These are phyloP conservation scores for Orthochromis malagaraziensis DNA, from an alignment of 2,113 vertebrate species.

Conservation along the genomic window DNA sequence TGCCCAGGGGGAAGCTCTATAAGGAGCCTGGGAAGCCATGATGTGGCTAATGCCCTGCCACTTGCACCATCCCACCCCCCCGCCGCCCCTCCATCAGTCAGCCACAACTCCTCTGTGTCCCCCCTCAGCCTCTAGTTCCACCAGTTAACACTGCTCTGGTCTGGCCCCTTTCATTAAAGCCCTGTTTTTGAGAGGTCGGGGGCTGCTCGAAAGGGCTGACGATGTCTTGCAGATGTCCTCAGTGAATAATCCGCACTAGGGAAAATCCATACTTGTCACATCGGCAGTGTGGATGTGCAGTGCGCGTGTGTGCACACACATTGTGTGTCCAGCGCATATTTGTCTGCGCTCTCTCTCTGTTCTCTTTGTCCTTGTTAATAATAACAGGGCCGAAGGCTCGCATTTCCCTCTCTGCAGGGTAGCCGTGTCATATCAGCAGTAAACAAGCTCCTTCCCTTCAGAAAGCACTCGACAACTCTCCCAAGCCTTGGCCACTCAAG, in stretches of 20 bases:
- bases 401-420: constrained; percentile 77
- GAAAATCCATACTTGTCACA: constrained; percentile 81
- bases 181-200: constrained; percentile 49
- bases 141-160: constrained; percentile 42
- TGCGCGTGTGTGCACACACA: neutral
- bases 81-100: constrained; percentile 34
- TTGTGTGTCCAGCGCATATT: constrained; percentile 49
- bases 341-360: constrained; percentile 57
- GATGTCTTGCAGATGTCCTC: constrained; percentile 71
- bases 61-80: constrained; percentile 38
- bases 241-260: constrained; percentile 70
- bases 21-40: constrained; percentile 67
- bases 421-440: constrained; percentile 77
- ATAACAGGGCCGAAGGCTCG: constrained; percentile 78
- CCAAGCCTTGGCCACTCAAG: constrained; percentile 72
- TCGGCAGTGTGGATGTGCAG: constrained; percentile 36
- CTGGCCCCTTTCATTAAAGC: constrained; percentile 63
- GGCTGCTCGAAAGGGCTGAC: constrained; percentile 48
- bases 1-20: constrained; percentile 48
- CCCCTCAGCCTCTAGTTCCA: constrained; percentile 36
- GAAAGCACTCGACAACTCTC: constrained; percentile 69
- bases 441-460: constrained; percentile 78
- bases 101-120: constrained; percentile 44
- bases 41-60: constrained; percentile 74
- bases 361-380: constrained; percentile 85